These are phyloP conservation scores for Scaptodrosophila lebanonensis DNA, from an alignment of 1,140 invertebrate species.

Conservation along the genomic window DNA sequence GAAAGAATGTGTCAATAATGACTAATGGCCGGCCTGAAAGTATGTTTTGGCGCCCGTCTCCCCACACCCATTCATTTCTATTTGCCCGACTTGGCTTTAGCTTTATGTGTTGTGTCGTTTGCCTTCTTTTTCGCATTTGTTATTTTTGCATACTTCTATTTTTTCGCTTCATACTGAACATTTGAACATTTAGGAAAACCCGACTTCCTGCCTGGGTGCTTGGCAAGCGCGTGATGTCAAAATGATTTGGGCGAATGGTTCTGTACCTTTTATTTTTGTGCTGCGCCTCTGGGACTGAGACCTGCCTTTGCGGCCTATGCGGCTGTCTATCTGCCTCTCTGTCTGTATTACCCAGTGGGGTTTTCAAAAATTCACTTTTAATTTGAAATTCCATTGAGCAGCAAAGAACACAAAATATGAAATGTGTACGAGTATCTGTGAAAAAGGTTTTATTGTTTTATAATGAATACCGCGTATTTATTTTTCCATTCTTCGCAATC, in stretches of 20 bases:
- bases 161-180: background rate
- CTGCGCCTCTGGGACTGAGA: too few relatives aligned
- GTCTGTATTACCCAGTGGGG: slow-evolving; percentile 42
- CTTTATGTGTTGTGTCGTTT: slow-evolving; percentile 19
- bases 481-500: too few relatives aligned
- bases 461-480: too few relatives aligned
- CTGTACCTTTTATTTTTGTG: slow-evolving; percentile 20
- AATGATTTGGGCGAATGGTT: slow-evolving; percentile 51
- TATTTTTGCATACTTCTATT: slow-evolving; percentile 55
- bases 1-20: slow-evolving; percentile 72
- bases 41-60: slow-evolving; percentile 4
- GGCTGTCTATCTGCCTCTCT: too few relatives aligned
- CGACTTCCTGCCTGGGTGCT: slow-evolving; percentile 7
- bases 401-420: too few relatives aligned
- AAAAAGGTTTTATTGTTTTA: too few relatives aligned
- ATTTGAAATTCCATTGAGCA: slow-evolving; percentile 53
- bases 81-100: slow-evolving; percentile 8
- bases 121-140: slow-evolving; percentile 34
- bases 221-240: slow-evolving; percentile 38
- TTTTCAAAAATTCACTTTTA: slow-evolving; percentile 45
- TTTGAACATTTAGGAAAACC: slow-evolving; percentile 6
- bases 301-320: too few relatives aligned
- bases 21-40: slow-evolving; percentile 54
- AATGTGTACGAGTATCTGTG: too few relatives aligned
- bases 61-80: slow-evolving; percentile 26